phyloP scores from a whole-genome alignment of 2,888 invertebrate genomes.

The Drosophila pseudotakahashii region DNA sequence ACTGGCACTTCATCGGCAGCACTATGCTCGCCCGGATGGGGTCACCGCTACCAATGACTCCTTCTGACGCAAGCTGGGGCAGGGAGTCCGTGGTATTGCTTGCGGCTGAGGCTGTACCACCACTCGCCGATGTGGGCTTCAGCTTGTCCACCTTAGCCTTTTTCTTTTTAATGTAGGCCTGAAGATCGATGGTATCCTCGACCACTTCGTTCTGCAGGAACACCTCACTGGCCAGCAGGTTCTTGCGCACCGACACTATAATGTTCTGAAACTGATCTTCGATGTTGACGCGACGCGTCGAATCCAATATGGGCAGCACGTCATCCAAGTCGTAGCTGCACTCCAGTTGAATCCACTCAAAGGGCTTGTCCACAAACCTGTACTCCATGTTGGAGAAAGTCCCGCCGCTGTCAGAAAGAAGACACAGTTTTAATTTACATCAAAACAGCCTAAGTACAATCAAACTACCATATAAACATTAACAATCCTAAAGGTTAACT shows the following conservation, averaged over 20 bases:
- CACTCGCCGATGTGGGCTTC: conserved; percentile 26
- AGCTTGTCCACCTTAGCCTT: conserved; percentile 52
- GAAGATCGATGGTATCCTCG: conserved; percentile 87
- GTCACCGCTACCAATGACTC: conserved; percentile 23
- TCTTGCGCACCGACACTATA: conserved; percentile 70
- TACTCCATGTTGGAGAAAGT: conserved; percentile 89
- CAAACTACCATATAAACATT: conserved; percentile 32
- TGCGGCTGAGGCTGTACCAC: not conserved
- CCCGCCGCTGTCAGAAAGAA: conserved; percentile 84
- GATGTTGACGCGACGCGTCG: conserved; percentile 84
- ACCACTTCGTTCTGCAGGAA: conserved; percentile 90
- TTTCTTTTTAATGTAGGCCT: conserved; percentile 87
- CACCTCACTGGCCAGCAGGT: conserved; percentile 87
- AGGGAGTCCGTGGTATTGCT: conserved; percentile 34
- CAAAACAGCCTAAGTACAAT: not conserved
- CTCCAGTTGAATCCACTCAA: conserved; percentile 91
- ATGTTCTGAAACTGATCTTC: conserved; percentile 82
- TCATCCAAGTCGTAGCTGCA: conserved; percentile 91
- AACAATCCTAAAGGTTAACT: conserved; percentile 39
- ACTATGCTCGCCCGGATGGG: conserved; percentile 87
- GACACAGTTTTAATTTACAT: not conserved
- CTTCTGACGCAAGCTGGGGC: conserved; percentile 36
- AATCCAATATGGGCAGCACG: conserved; percentile 88
- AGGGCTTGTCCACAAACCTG: conserved; percentile 89
- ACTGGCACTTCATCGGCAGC: conserved; percentile 88